Conservation (phyloP, 2,797 vertebrate species). For the Notolepis coatsorum region DNA sequence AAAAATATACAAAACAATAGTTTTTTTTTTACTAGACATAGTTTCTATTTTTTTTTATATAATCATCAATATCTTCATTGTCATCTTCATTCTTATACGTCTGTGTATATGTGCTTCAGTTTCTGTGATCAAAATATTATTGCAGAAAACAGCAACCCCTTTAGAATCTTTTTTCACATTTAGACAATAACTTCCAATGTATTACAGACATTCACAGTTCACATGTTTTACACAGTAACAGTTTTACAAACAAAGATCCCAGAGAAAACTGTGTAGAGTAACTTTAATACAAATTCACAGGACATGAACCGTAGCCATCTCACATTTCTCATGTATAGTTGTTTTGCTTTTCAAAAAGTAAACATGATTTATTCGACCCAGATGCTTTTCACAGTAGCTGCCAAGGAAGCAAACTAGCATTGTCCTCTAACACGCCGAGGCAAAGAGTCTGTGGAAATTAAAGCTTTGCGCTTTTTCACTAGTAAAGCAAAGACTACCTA, state of each 20-base stretch:
- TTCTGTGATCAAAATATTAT: conserved; percentile 98
- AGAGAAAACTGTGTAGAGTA: conserved; percentile 86
- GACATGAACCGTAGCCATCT: conserved; percentile 89
- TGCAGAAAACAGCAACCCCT: conserved; percentile 92
- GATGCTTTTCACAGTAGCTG: conserved; percentile 86
- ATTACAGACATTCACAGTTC: conserved; percentile 94
- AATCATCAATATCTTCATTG: conserved; percentile 79
- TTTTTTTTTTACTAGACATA: conserved; percentile 97
- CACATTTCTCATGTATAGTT: conserved; percentile 89
- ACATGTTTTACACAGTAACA: conserved; percentile 93
- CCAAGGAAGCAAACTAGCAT: conserved; percentile 85
- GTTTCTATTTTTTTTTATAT: conserved; percentile 90
- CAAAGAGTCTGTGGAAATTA: conserved; percentile 78
- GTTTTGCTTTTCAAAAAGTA: conserved; percentile 83
- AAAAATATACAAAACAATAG: conserved; percentile 99
- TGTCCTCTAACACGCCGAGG: conserved; percentile 78
- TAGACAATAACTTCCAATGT: conserved; percentile 92
- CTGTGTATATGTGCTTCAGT: conserved; percentile 96
- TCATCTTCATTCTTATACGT: conserved; percentile 81
- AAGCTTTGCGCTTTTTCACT: conserved; percentile 82
- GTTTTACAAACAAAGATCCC: conserved; percentile 93
- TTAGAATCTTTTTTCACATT: conserved; percentile 89
- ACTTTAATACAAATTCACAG: conserved; percentile 90
- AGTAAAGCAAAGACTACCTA: conserved; percentile 76
- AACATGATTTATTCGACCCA: conserved; percentile 78